Evolutionary conservation across 2,113 vertebrate species (phyloP).

Genomic region (Salvelinus sp.): DNA sequence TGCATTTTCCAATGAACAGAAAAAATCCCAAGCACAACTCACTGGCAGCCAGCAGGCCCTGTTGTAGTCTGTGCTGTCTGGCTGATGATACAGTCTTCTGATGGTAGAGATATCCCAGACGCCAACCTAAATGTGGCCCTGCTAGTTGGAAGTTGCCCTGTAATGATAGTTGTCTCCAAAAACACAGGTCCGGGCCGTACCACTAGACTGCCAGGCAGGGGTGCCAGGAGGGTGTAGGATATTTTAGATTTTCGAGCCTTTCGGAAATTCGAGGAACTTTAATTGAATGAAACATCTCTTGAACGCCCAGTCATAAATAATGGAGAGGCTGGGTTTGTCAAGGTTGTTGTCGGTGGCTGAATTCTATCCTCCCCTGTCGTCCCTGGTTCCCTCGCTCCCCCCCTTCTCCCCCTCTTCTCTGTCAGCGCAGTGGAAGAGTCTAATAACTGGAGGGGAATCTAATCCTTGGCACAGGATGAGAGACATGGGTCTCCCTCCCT

Average conservation of each 20-base stretch:
- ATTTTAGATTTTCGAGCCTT: not conserved
- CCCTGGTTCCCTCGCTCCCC: constrained; percentile 6
- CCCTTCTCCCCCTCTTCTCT: constrained; percentile 61
- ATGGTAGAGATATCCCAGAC: constrained; percentile 74
- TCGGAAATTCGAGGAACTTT: constrained; percentile 30
- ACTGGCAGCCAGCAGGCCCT: constrained; percentile 23
- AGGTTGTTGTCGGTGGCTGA: constrained; percentile 42
- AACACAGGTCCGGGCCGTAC: constrained; percentile 44
- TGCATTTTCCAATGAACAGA: constrained; percentile 1
- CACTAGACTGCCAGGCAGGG: constrained; percentile 35
- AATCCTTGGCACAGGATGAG: constrained; percentile 80
- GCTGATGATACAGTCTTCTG: constrained; percentile 65
- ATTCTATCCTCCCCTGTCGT: constrained; percentile 44
- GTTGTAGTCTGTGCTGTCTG: constrained; percentile 62
- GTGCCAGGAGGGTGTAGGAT: not conserved
- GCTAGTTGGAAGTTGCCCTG: constrained; percentile 65
- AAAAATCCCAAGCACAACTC: not conserved
- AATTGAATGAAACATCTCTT: constrained; percentile 42
- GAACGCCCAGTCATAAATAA: constrained; percentile 11
- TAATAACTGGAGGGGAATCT: constrained; percentile 78
- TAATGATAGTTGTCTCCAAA: constrained; percentile 76
- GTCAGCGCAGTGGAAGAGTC: constrained; percentile 75
- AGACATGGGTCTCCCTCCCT: constrained; percentile 70
- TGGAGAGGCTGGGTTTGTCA: constrained; percentile 31
- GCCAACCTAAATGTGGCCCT: constrained; percentile 72